Conservation (phyloP, 2,113 vertebrate species). For the Pygoscelis antarcticus region DNA sequence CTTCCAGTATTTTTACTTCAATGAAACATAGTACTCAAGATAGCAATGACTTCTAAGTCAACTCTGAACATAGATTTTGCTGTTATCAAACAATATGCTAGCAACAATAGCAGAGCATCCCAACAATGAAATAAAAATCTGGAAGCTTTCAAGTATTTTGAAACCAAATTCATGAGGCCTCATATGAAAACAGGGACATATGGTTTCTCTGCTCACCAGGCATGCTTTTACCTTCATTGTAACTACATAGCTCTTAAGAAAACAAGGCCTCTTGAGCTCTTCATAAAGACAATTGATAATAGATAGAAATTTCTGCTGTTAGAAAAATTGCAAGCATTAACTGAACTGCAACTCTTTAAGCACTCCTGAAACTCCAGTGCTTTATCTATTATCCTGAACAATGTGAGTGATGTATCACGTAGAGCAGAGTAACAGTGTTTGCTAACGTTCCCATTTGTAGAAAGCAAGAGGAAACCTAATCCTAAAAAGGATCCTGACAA, state of each 20-base stretch:
- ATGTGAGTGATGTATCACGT: background rate
- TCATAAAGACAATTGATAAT: background rate
- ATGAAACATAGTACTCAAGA: background rate
- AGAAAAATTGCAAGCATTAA: background rate
- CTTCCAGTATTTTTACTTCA: background rate
- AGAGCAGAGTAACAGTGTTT: constrained; percentile 22
- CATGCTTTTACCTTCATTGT: background rate
- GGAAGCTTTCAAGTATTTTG: background rate
- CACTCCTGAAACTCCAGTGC: background rate
- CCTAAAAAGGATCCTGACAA: constrained; percentile 5
- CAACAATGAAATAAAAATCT: background rate
- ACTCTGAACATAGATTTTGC: background rate
- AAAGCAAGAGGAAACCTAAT: constrained; percentile 46
- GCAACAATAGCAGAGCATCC: background rate
- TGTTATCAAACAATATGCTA: background rate
- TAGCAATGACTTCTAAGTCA: background rate
- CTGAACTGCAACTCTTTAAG: background rate
- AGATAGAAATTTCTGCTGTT: background rate
- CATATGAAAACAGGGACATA: background rate
- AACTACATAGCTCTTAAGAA: background rate
- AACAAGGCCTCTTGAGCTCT: background rate
- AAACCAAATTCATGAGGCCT: background rate
- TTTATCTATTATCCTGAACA: background rate
- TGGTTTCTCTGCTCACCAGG: background rate
- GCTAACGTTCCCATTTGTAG: constrained; percentile 1